Base-by-base conservation (phyloP, 2,888 invertebrate species). In the Pterostichus niger region DNA sequence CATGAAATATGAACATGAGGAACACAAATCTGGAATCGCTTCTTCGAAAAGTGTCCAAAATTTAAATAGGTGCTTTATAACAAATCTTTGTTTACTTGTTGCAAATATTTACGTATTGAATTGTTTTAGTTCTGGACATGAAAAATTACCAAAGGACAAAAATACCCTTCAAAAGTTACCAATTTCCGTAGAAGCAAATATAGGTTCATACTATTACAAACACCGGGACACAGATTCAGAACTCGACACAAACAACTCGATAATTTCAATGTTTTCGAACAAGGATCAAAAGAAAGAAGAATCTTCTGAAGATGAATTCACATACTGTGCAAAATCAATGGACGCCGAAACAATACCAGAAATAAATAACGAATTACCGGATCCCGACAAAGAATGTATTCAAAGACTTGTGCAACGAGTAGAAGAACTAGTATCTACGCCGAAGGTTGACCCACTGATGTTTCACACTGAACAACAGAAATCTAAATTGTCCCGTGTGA, bases 161-260 rank as follows among this genome's bases (percentile, higher is more conserved):
- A 83, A 83, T 24, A 76, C 54, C 9, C 77, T 83, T 17, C 61
- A 83, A 17, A 83, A 83, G 49, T 68, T 83, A 40, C 76, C 83
- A 13, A 52, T 77, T 46, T 77, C 64, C 6, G 76, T 77, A 0
- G 77, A 83, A 15, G 95, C 95, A 89, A 96, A 96, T 89, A 93
- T 94, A 88, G 97, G 94, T 86, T 96, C 94, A 84, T 96, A 95
- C 90, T 96, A 97, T 90, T 96, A 96, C 90, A 95, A 93, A 89
- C 97, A 97, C 89, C 93, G 94, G 89, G 97, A 97, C 89, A 97
- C 96, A 11, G 97, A 97, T 89, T 95, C 96, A 10, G 96, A 96
- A 88, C 92, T 93, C 88, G 94, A 95, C 87, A 91, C 92, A 88
- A 87, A 87, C 82, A 84, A 88, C 85, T 85, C 84, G 89, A 92